These are phyloP conservation scores for Pithys albifrons DNA, from an alignment of 2,113 vertebrate species.

Conservation along the genomic window DNA sequence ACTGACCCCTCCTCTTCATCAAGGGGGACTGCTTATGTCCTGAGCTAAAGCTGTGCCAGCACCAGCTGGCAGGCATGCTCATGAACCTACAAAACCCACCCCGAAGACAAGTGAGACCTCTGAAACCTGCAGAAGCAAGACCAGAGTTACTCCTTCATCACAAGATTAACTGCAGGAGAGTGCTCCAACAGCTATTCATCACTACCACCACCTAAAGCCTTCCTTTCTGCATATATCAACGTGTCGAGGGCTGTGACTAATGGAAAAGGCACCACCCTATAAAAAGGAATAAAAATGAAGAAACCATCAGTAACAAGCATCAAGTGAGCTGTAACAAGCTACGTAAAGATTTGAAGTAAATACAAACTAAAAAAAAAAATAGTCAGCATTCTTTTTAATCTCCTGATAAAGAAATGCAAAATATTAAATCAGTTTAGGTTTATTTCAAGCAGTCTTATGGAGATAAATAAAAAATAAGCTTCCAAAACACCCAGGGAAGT, in stretches of 20 bases:
- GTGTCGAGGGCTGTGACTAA: background rate
- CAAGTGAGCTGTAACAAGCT: background rate
- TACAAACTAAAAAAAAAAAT: background rate
- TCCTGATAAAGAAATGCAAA: background rate
- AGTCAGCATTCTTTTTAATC: background rate
- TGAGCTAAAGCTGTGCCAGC: background rate
- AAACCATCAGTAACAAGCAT: background rate
- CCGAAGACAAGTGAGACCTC: background rate
- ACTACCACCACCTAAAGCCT: constrained; percentile 16
- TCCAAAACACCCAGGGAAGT: background rate
- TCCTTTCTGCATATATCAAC: background rate
- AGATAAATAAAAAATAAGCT: constrained; percentile 33
- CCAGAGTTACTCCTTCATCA: background rate
- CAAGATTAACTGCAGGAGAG: constrained; percentile 32
- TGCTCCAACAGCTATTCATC: constrained; percentile 18
- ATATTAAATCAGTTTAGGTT: background rate
- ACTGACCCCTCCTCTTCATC: constrained; percentile 22
- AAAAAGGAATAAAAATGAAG: constrained; percentile 5
- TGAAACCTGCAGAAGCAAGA: background rate
- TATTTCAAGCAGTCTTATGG: background rate
- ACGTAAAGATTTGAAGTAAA: background rate
- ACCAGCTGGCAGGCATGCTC: background rate
- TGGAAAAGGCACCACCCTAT: constrained; percentile 16
- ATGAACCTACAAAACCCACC: background rate
- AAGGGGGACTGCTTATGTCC: background rate